Percentiles rank a stretch among this genome's conserved stretches.
Conservation (phyloP, 37 sponge, comb jelly and placozoan species). For the Beroe forskalii region DNA sequence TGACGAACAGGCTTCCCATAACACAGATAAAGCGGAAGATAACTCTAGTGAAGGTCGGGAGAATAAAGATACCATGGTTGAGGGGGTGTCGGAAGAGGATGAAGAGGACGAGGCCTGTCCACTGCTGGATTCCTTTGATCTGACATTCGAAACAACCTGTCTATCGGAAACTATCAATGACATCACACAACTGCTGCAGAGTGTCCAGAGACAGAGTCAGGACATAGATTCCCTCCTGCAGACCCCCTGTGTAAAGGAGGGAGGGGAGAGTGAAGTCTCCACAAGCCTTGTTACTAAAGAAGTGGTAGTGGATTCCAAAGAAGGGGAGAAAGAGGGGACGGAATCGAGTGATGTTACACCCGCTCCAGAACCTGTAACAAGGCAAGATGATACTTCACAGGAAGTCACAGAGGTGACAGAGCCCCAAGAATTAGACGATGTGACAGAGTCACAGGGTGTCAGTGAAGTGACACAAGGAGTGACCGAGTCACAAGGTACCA, state of each 20-base stretch:
- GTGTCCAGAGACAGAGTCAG: slow-evolving; percentile 31
- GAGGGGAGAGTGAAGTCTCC: too few relatives aligned
- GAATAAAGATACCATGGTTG: neutral
- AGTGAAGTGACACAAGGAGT: too few relatives aligned
- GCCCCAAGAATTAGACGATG: too few relatives aligned
- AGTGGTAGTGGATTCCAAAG: neutral
- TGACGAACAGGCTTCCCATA: neutral
- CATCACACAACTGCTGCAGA: neutral
- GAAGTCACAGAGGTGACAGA: too few relatives aligned
- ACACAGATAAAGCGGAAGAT: neutral
- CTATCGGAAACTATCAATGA: slow-evolving; percentile 50
- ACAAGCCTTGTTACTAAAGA: neutral
- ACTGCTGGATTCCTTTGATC: slow-evolving; percentile 30
- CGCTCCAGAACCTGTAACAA: too few relatives aligned
- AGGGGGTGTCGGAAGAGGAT: neutral
- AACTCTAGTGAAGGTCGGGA: neutral
- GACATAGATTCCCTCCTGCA: neutral
- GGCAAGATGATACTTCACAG: too few relatives aligned
- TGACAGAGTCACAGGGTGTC: too few relatives aligned
- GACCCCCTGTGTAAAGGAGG: too few relatives aligned
- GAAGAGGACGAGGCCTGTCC: neutral
- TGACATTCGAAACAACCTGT: slow-evolving; percentile 26
- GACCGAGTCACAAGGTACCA: too few relatives aligned
- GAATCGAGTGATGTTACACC: too few relatives aligned
- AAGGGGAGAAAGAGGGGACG: neutral